A percentile compares a stretch with the other conserved stretches of the same genome.
phyloP scores from a whole-genome alignment of 2,797 vertebrate genomes.

The Chelidonichthys spinosus region DNA sequence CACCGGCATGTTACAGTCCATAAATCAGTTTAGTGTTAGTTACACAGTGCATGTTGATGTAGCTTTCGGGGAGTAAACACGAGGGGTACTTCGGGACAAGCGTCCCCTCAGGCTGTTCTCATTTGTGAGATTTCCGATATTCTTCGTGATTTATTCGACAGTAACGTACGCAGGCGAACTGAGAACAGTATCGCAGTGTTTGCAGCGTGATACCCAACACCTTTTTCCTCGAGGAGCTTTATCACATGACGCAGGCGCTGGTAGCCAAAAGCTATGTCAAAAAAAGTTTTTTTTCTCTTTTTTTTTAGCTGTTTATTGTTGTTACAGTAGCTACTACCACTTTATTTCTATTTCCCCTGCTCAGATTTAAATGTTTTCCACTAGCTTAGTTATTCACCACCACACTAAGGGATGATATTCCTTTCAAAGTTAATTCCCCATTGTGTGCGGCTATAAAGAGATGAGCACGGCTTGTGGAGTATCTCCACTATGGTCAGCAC shows the following conservation, averaged over 20 bases:
- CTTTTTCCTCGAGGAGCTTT: neutral
- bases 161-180: neutral
- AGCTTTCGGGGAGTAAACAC: slow-evolving; percentile 26
- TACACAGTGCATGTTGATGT: slow-evolving; percentile 25
- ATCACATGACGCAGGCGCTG: slow-evolving; percentile 23
- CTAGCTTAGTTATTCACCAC: slow-evolving; percentile 14
- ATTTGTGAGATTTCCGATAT: slow-evolving; percentile 19
- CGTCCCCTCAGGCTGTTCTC: slow-evolving; percentile 17
- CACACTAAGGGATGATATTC: slow-evolving; percentile 38
- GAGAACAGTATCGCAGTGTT: neutral
- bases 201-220: no score
- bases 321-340: neutral
- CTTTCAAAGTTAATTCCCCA: slow-evolving; percentile 45
- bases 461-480: slow-evolving; percentile 49
- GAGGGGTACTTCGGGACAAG: slow-evolving; percentile 17
- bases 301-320: neutral
- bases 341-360: neutral
- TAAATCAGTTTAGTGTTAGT: slow-evolving; percentile 53
- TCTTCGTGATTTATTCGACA: neutral
- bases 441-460: slow-evolving; percentile 49
- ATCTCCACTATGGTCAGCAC: slow-evolving; percentile 55
- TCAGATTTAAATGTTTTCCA: slow-evolving; percentile 8
- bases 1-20: slow-evolving; percentile 42
- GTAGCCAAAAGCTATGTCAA: slow-evolving; percentile 9
- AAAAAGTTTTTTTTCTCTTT: neutral